These are phyloP conservation scores for Syngnathus scovelli DNA, from an alignment of 2,113 vertebrate genomes.

Conservation along the genomic window DNA sequence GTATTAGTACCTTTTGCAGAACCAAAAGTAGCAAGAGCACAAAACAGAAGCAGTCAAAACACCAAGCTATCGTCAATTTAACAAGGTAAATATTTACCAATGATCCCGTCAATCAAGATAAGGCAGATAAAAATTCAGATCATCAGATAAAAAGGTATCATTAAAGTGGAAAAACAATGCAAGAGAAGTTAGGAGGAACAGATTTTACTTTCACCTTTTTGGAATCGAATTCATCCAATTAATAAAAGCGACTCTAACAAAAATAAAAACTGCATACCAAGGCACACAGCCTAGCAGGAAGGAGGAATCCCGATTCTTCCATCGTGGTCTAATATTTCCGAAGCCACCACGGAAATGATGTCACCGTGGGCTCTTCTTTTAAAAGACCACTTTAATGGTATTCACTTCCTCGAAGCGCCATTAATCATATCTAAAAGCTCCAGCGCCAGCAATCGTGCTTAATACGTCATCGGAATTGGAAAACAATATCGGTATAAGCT, in stretches of 20 bases:
- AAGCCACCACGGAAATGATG: constrained; percentile 50
- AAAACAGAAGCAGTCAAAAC: background rate
- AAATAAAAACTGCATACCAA: constrained; percentile 16
- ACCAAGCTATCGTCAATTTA: background rate
- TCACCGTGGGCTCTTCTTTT: constrained; percentile 23
- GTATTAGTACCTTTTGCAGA: background rate
- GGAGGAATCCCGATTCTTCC: constrained; percentile 52
- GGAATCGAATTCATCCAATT: no score
- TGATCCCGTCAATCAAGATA: no score
- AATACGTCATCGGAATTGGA: constrained; percentile 43
- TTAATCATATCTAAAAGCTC: constrained; percentile 41
- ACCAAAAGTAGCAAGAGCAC: background rate
- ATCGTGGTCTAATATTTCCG: constrained; percentile 61
- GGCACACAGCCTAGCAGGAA: no score
- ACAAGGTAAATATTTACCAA: no score
- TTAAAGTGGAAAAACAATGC: no score
- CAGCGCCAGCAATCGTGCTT: constrained; percentile 27
- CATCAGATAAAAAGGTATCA: no score
- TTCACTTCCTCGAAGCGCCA: constrained; percentile 18
- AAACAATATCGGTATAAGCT: constrained; percentile 36
- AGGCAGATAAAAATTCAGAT: no score
- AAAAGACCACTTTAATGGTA: constrained; percentile 37
- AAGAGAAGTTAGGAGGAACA: no score
- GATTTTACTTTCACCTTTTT: no score
- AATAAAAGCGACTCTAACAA: no score